Conservation (phyloP, 2,888 invertebrate species). For the Enoplolaimus lenunculus region DNA sequence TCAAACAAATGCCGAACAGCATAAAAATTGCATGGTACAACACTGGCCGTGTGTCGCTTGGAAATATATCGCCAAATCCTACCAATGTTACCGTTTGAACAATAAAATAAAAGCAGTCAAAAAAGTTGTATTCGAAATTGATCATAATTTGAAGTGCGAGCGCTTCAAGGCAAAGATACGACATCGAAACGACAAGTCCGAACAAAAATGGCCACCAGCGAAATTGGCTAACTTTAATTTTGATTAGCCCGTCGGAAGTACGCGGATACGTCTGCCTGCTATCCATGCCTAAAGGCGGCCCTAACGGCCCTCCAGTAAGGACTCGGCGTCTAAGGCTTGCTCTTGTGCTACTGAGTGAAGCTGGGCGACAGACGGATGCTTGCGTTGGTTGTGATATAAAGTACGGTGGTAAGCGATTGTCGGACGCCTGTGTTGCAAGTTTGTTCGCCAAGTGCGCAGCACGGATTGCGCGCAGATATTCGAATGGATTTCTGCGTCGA, state of each 20-base stretch:
- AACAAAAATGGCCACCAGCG: slow-evolving; percentile 8
- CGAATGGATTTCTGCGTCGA: too few relatives aligned
- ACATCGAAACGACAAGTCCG: not conserved
- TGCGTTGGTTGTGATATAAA: too few relatives aligned
- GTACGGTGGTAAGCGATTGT: too few relatives aligned
- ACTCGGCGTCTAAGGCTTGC: not conserved
- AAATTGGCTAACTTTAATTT: not conserved
- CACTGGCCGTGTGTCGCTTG: not conserved
- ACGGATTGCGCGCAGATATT: too few relatives aligned
- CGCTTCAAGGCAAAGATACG: not conserved
- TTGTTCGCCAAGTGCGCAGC: not conserved
- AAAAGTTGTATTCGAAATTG: slow-evolving; percentile 60
- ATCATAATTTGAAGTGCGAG: not conserved
- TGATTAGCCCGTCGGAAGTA: not conserved
- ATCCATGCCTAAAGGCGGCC: too few relatives aligned
- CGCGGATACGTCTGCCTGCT: not conserved
- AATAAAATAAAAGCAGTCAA: slow-evolving; percentile 82
- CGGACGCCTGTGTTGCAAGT: too few relatives aligned
- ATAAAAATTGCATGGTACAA: not conserved
- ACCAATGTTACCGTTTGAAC: slow-evolving; percentile 89
- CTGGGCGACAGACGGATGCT: not conserved
- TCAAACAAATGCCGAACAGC: slow-evolving; percentile 6
- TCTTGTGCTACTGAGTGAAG: not conserved
- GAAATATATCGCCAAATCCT: slow-evolving; percentile 48
- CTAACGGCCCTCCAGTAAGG: too few relatives aligned